Evolutionary conservation across 2,113 vertebrate species (phyloP).

Genomic region (Junco hyemalis): DNA sequence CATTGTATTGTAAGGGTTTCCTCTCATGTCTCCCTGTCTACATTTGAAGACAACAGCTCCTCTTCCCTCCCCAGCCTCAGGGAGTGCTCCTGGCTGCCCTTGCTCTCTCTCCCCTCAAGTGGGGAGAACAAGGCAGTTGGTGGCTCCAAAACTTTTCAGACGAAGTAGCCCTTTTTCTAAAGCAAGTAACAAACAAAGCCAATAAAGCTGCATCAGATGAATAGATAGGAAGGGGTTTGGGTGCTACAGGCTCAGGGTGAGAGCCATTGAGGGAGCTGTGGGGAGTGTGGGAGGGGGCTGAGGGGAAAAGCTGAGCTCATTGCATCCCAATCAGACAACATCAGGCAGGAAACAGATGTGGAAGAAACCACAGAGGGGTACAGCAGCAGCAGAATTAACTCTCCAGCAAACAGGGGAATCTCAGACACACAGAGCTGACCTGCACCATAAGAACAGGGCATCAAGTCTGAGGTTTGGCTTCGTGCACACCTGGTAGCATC

Average conservation of each 20-base stretch:
- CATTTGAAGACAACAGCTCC: not conserved
- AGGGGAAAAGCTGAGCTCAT: constrained; percentile 76
- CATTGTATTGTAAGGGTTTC: not conserved
- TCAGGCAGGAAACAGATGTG: constrained; percentile 78
- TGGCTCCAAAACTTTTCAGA: constrained; percentile 14
- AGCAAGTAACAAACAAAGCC: constrained; percentile 26
- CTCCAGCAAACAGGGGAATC: not conserved
- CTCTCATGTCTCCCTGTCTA: not conserved
- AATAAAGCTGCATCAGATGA: not conserved
- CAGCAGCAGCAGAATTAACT: constrained; percentile 34
- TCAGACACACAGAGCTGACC: not conserved
- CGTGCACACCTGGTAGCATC: not conserved
- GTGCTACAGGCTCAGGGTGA: constrained; percentile 39
- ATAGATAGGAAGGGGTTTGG: not conserved
- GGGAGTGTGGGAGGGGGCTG: constrained; percentile 57
- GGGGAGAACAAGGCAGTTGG: not conserved
- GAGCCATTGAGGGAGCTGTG: constrained; percentile 58
- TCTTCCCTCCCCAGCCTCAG: not conserved
- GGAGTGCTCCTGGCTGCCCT: not conserved
- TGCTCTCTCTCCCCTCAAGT: not conserved
- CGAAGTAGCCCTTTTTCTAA: constrained; percentile 1
- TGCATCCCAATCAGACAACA: constrained; percentile 71
- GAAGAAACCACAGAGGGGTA: constrained; percentile 68
- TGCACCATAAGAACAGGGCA: not conserved
- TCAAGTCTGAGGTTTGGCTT: not conserved